phyloP scores from a whole-genome alignment of 2,888 invertebrate genomes.

The Cerceris rybyensis region DNA sequence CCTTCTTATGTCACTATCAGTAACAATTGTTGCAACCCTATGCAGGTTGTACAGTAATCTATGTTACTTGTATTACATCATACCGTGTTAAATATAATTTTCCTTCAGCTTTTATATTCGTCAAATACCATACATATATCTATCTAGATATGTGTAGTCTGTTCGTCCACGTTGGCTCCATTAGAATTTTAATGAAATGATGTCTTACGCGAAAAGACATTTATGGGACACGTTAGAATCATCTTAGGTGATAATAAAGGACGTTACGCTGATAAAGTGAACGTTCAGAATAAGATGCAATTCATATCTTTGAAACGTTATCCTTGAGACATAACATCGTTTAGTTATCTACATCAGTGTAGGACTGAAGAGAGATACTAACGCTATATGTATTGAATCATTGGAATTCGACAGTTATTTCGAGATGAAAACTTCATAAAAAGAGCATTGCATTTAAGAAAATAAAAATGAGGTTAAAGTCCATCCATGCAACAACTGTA shows the following conservation, averaged over 20 bases:
- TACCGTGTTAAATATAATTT: too few relatives aligned
- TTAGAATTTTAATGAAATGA: not conserved
- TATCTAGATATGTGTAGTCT: not conserved
- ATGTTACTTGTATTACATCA: too few relatives aligned
- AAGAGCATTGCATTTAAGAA: too few relatives aligned
- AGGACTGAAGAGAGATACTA: not conserved
- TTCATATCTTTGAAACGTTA: constrained; percentile 7
- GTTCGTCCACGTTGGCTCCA: not conserved
- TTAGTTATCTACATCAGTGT: not conserved
- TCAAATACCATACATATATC: not conserved
- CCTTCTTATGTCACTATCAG: too few relatives aligned
- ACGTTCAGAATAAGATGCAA: constrained; percentile 2
- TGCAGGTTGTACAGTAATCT: too few relatives aligned
- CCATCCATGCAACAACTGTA: too few relatives aligned
- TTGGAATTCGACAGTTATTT: too few relatives aligned
- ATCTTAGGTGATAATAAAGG: constrained; percentile 5
- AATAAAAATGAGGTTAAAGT: too few relatives aligned
- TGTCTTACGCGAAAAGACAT: not conserved
- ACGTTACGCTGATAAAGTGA: not conserved
- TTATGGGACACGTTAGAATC: constrained; percentile 4
- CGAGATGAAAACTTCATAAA: too few relatives aligned
- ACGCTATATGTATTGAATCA: not conserved
- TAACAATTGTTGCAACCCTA: too few relatives aligned
- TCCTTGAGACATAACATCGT: not conserved
- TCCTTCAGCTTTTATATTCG: too few relatives aligned